Percentiles rank a stretch among this genome's conserved stretches.
These are phyloP conservation scores for Cyclina sinensis DNA, from an alignment of 1,140 invertebrate species.

Conservation along the genomic window DNA sequence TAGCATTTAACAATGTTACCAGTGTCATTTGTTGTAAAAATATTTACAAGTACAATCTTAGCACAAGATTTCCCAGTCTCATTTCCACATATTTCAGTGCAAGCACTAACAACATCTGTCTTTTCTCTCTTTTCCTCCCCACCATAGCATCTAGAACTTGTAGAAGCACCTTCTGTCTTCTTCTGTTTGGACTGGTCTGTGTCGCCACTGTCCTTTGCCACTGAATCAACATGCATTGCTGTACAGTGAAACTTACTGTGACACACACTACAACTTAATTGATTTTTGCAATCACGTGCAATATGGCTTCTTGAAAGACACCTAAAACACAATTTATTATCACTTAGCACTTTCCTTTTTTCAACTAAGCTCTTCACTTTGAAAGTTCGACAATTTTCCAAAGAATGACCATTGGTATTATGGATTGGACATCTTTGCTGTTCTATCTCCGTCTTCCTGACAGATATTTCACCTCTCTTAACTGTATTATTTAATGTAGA, in stretches of 20 bases:
- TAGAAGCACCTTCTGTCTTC: too few species aligned
- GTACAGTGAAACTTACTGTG: conserved; percentile 39
- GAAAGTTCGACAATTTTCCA: conserved; percentile 32
- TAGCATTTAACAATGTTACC: conserved; percentile 55
- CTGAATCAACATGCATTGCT: neutral
- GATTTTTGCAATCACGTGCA: neutral
- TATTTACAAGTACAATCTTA: conserved; percentile 33
- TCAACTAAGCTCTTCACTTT: neutral
- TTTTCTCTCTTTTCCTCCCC: conserved; percentile 37
- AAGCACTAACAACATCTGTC: neutral
- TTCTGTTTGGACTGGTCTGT: too few species aligned
- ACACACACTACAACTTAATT: conserved; percentile 50
- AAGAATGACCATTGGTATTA: conserved; percentile 38
- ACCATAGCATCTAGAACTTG: too few species aligned
- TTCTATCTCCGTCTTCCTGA: neutral
- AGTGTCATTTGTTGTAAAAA: conserved; percentile 3
- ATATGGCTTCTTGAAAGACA: neutral
- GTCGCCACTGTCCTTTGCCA: conserved; percentile 6
- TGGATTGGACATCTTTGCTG: conserved; percentile 46
- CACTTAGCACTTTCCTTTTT: neutral
- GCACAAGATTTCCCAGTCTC: conserved; percentile 34
- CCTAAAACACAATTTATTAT: conserved; percentile 16
- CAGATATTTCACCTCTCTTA: neutral
- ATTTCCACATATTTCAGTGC: conserved; percentile 35
- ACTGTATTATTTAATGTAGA: neutral